Percentiles rank a stretch among this genome's conserved stretches.
phyloP scores from a whole-genome alignment of 1,140 invertebrate genomes.

The Homalodisca vitripennis region DNA sequence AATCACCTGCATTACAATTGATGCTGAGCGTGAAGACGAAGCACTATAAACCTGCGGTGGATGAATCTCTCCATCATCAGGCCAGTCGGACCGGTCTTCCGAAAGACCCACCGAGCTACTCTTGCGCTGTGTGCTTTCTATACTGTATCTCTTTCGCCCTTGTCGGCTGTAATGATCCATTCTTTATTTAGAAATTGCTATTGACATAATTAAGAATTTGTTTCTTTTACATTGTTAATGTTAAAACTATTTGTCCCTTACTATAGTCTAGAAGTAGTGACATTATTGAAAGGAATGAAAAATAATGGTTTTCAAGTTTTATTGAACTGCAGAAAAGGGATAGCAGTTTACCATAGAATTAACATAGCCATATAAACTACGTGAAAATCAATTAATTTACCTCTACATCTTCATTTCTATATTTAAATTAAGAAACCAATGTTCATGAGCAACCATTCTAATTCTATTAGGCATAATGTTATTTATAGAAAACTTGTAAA shows the following conservation, averaged over 20 bases:
- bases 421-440: too few species aligned
- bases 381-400: too few species aligned
- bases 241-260: background rate
- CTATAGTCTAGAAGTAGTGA: background rate
- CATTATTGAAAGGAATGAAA: too few species aligned
- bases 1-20: slow-evolving; percentile 40
- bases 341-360: too few species aligned
- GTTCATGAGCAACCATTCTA: too few species aligned
- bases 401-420: too few species aligned
- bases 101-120: slow-evolving; percentile 29
- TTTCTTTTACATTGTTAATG: background rate
- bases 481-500: too few species aligned
- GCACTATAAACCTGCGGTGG: slow-evolving; percentile 29
- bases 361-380: too few species aligned
- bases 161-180: slow-evolving; percentile 4
- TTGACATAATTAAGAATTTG: background rate
- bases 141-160: background rate
- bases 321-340: too few species aligned
- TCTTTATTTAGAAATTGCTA: too few species aligned
- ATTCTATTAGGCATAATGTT: too few species aligned
- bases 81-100: slow-evolving; percentile 32
- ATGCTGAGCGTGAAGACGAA: slow-evolving; percentile 38
- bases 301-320: too few species aligned
- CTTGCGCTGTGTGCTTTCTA: slow-evolving; percentile 26
- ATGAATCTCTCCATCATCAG: slow-evolving; percentile 36